Conservation (phyloP, 2,888 invertebrate species). For the Labia minor region DNA sequence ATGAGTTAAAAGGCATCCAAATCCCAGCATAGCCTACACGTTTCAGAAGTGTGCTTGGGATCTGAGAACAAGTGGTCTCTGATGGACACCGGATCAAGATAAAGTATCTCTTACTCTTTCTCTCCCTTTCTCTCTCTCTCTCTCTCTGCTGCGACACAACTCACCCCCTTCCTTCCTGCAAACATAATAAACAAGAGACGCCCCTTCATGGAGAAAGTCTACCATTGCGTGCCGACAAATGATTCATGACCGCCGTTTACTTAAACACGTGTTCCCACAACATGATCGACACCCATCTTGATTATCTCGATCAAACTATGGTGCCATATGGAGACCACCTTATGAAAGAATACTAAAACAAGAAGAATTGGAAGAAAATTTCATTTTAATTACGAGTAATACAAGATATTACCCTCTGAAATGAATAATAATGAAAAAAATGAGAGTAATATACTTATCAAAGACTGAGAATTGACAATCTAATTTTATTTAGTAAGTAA, state of each 20-base stretch:
- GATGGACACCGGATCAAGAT: not conserved
- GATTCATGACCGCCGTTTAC: conserved; percentile 6
- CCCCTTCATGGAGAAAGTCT: not conserved
- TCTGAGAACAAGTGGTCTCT: not conserved
- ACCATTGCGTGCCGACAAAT: conserved; percentile 4
- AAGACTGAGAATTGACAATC: too few relatives aligned
- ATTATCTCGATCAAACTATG: not conserved
- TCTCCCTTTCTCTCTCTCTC: too few relatives aligned
- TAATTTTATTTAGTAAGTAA: too few relatives aligned
- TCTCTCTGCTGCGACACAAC: not conserved
- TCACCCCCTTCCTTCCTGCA: not conserved
- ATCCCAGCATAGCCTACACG: not conserved
- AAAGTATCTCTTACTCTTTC: not conserved
- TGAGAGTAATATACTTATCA: too few relatives aligned
- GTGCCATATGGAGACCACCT: too few relatives aligned
- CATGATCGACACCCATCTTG: conserved; percentile 5
- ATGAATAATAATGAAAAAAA: too few relatives aligned
- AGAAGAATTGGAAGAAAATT: too few relatives aligned
- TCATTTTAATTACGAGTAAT: too few relatives aligned
- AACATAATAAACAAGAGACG: too few relatives aligned
- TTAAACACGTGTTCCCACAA: conserved; percentile 13
- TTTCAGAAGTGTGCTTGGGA: not conserved
- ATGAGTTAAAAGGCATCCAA: not conserved
- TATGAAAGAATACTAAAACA: too few relatives aligned
- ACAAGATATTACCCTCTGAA: too few relatives aligned